Conservation (phyloP, 2,113 vertebrate species). For the Poecile atricapillus region DNA sequence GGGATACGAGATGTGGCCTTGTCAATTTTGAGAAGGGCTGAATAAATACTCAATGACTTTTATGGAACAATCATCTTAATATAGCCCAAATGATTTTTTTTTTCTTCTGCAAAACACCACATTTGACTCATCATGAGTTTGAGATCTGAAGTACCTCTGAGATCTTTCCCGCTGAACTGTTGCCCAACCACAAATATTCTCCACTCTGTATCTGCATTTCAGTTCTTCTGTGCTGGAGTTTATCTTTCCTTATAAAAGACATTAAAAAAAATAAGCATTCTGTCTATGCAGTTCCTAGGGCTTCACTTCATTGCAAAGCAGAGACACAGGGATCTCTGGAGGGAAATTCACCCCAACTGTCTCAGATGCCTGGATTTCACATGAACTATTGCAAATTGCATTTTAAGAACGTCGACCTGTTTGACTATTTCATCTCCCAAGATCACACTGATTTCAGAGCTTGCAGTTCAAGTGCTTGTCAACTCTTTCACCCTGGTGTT, state of each 20-base stretch:
- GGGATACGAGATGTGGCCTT: background rate
- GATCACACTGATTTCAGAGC: background rate
- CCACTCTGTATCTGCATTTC: background rate
- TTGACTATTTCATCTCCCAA: background rate
- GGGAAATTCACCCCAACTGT: background rate
- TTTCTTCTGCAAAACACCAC: background rate
- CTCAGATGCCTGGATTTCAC: background rate
- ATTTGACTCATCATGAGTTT: background rate
- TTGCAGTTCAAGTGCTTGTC: background rate
- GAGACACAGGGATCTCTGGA: background rate
- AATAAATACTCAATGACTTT: background rate
- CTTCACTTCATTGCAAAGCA: background rate
- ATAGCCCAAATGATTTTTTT: background rate
- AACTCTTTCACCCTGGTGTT: background rate
- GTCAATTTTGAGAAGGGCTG: background rate
- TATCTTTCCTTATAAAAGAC: conserved; percentile 20
- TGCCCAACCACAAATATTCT: conserved; percentile 50
- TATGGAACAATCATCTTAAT: background rate
- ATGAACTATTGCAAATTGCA: background rate
- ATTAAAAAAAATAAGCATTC: background rate
- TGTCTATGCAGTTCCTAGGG: background rate
- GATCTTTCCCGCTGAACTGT: conserved; percentile 23
- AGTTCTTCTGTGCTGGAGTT: background rate
- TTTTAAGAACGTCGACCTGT: background rate
- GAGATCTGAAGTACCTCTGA: conserved; percentile 10